Conservation (phyloP, 2,797 vertebrate species). For the Botia almorhae region DNA sequence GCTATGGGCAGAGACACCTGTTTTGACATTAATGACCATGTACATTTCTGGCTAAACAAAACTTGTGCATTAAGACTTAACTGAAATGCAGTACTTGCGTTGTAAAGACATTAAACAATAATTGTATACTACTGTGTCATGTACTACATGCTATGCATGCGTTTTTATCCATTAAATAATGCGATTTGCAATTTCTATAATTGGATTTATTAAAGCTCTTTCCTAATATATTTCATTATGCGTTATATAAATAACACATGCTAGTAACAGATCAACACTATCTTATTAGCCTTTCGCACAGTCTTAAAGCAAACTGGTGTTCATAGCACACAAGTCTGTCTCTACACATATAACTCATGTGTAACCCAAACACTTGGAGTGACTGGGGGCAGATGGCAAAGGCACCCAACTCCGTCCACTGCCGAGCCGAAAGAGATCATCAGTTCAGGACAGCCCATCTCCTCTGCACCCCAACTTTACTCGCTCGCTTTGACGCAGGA, state of each 20-base stretch:
- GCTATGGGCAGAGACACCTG: neutral
- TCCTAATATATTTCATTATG: neutral
- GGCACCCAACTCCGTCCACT: neutral
- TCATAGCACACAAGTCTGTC: conserved; percentile 26
- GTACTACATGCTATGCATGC: neutral
- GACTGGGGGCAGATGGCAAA: conserved; percentile 50
- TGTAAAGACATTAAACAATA: neutral
- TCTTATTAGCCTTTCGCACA: conserved; percentile 34
- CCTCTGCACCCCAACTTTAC: conserved; percentile 43
- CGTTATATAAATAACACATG: conserved; percentile 38
- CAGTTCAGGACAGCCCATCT: conserved; percentile 22
- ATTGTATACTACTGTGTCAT: neutral
- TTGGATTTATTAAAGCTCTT: neutral
- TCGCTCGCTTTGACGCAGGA: conserved; percentile 44
- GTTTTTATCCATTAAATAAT: neutral
- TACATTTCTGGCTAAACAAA: neutral
- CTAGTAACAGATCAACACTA: conserved; percentile 33
- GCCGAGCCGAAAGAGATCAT: conserved; percentile 15
- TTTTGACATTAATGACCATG: neutral
- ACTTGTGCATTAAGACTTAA: neutral
- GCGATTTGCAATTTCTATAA: neutral
- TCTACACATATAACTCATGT: conserved; percentile 34
- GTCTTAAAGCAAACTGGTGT: conserved; percentile 40
- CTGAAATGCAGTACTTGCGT: neutral
- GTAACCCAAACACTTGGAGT: conserved; percentile 48